Percentiles rank a stretch among this genome's conserved stretches.
Conservation (phyloP, 2,888 invertebrate genomes). For the Empis stercorea region DNA sequence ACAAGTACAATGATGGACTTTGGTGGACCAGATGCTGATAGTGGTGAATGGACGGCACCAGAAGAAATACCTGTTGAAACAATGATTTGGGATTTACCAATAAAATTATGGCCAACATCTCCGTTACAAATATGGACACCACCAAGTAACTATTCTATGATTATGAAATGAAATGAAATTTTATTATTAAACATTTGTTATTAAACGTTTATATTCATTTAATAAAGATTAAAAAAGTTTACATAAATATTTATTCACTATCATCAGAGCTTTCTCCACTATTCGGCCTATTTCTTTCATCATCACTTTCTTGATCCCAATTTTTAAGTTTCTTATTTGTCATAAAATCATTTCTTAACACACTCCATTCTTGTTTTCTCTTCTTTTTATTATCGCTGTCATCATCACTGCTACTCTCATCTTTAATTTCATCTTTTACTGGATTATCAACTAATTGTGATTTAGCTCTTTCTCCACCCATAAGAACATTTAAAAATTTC, state of each 20-base stretch:
- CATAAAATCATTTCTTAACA: constrained; percentile 58
- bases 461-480: constrained; percentile 49
- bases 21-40: constrained; percentile 23
- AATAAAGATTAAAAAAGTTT: too few relatives aligned
- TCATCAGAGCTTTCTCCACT: not conserved
- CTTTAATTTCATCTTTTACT: constrained; percentile 39
- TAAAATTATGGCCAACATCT: constrained; percentile 84
- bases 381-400: constrained; percentile 19
- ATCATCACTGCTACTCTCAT: constrained; percentile 35
- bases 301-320: constrained; percentile 62
- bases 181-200: not conserved
- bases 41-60: constrained; percentile 68
- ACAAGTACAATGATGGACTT: constrained; percentile 59
- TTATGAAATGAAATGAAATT: constrained; percentile 9
- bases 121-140: constrained; percentile 68
- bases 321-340: constrained; percentile 80
- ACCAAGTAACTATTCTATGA: constrained; percentile 15
- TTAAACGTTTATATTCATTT: too few relatives aligned
- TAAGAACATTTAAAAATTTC: constrained; percentile 63
- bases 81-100: constrained; percentile 96
- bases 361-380: constrained; percentile 46
- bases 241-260: not conserved
- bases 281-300: not conserved
- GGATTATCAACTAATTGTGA: constrained; percentile 38
- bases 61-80: constrained; percentile 84